Conservation (phyloP, 2,797 vertebrate species). For the Coracias cyanogaster region DNA sequence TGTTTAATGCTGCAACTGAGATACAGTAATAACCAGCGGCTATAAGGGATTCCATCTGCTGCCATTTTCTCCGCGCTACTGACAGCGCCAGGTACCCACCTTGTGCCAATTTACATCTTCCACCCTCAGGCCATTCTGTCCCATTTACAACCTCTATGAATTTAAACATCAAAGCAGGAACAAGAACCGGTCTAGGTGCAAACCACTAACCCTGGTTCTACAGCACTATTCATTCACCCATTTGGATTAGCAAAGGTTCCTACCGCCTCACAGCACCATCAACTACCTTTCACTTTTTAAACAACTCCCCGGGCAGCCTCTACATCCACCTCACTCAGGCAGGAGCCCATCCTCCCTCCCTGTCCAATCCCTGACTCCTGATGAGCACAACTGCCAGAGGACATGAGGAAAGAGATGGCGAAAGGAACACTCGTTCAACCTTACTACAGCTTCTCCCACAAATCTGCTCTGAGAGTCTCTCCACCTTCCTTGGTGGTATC, state of each 20-base stretch:
- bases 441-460: background rate
- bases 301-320: background rate
- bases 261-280: rapidly evolving
- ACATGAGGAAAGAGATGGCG: background rate
- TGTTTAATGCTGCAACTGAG: background rate
- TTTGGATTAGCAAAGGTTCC: background rate
- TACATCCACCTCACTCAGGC: background rate
- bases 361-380: rapidly evolving
- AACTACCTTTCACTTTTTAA: rapidly evolving
- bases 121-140: background rate
- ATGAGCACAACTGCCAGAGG: background rate
- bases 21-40: constrained; percentile 8
- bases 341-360: background rate
- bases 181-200: background rate
- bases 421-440: background rate
- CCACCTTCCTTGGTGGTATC: background rate
- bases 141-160: background rate
- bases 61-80: background rate
- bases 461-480: rapidly evolving
- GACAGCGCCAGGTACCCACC: background rate
- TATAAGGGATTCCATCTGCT: constrained; percentile 16
- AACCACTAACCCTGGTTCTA: background rate
- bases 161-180: constrained; percentile 32
- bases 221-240: background rate
- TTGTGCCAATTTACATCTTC: constrained; percentile 24